Percentiles rank a stretch among this genome's conserved stretches.
Conservation (phyloP, 2,888 invertebrate genomes). For the Netelia fuscicornis region DNA sequence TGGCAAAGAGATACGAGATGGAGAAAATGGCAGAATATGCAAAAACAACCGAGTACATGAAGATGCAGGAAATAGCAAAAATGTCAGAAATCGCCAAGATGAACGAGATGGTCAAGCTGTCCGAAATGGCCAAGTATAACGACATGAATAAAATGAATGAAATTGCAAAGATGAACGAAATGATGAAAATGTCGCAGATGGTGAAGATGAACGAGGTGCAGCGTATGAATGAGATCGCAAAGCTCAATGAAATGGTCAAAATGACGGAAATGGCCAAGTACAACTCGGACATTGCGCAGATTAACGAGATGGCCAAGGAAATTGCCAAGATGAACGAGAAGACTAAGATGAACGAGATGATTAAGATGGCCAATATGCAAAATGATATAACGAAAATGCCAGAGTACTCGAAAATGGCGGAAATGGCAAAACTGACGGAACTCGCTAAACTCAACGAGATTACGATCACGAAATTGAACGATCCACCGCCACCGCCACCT, state of each 20-base stretch:
- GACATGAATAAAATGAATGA: slow-evolving; percentile 83
- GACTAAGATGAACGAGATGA: slow-evolving; percentile 83
- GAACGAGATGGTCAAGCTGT: slow-evolving; percentile 83
- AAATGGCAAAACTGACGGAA: slow-evolving; percentile 83
- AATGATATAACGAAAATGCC: slow-evolving; percentile 83
- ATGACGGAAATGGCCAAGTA: slow-evolving; percentile 84
- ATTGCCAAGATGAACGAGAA: slow-evolving; percentile 84
- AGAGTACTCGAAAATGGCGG: slow-evolving; percentile 83
- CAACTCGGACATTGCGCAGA: slow-evolving; percentile 82
- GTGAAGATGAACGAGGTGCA: slow-evolving; percentile 83
- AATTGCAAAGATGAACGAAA: slow-evolving; percentile 80
- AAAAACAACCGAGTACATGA: slow-evolving; percentile 82
- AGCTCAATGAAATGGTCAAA: slow-evolving; percentile 83
- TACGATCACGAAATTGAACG: slow-evolving; percentile 83
- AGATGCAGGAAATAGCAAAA: slow-evolving; percentile 83
- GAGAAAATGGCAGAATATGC: slow-evolving; percentile 84
- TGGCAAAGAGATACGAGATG: slow-evolving; percentile 83
- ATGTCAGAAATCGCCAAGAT: slow-evolving; percentile 83
- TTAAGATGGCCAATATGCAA: slow-evolving; percentile 83
- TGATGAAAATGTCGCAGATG: slow-evolving; percentile 82
- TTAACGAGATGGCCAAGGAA: slow-evolving; percentile 84
- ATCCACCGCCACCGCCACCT: slow-evolving; percentile 76
- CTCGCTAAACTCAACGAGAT: slow-evolving; percentile 84
- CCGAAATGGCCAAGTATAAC: slow-evolving; percentile 83
- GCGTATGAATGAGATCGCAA: slow-evolving; percentile 83